These are phyloP conservation scores for Tinea semifulvella DNA, from an alignment of 2,888 invertebrate genomes.

Conservation along the genomic window DNA sequence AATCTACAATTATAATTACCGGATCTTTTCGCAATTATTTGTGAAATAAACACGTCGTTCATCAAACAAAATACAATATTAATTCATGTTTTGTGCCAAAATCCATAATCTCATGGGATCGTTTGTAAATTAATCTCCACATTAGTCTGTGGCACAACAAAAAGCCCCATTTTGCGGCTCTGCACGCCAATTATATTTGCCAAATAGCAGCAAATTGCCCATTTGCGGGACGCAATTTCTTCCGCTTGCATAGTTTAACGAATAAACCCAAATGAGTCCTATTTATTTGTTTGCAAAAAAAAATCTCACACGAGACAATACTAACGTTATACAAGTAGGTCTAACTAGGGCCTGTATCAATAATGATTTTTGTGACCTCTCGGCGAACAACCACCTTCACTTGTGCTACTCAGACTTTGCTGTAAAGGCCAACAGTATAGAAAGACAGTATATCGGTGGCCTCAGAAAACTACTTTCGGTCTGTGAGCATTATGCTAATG, in stretches of 20 bases:
- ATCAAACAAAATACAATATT: slow-evolving; percentile 5
- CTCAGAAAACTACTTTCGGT: too few relatives aligned
- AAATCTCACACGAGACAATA: too few relatives aligned
- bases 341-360: too few relatives aligned
- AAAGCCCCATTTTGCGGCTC: slow-evolving; percentile 40
- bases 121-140: slow-evolving; percentile 45
- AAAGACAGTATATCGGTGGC: too few relatives aligned
- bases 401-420: too few relatives aligned
- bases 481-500: too few relatives aligned
- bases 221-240: slow-evolving; percentile 43
- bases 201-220: slow-evolving; percentile 54
- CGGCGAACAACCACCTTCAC: too few relatives aligned
- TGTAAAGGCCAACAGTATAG: too few relatives aligned
- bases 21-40: too few relatives aligned
- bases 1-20: too few relatives aligned
- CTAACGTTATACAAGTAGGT: too few relatives aligned
- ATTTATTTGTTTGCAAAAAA: slow-evolving; percentile 1
- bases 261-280: slow-evolving; percentile 11
- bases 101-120: slow-evolving; percentile 44
- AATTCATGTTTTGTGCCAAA: slow-evolving; percentile 32
- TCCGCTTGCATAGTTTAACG: slow-evolving; percentile 25
- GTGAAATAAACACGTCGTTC: background rate
- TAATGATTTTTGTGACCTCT: too few relatives aligned
- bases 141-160: slow-evolving; percentile 35
- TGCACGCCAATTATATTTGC: slow-evolving; percentile 37